Conservation (phyloP, 2,113 vertebrate genomes). For the Carassius gibelio region DNA sequence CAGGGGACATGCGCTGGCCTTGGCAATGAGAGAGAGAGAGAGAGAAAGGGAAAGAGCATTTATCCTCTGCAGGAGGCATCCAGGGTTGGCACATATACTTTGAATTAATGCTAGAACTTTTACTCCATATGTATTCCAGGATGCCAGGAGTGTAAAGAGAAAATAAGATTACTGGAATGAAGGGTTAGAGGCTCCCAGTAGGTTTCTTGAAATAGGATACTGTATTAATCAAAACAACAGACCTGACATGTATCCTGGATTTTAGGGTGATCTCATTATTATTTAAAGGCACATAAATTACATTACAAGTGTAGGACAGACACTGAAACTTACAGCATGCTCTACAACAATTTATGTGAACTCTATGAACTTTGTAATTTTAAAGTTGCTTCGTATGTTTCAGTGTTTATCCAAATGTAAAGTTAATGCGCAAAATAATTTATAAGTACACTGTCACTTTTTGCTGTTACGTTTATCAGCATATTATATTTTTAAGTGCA, state of each 20-base stretch:
- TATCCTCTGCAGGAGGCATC: constrained; percentile 34
- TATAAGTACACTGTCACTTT: not conserved
- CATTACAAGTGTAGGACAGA: not conserved
- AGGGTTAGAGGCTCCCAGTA: not conserved
- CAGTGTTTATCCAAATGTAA: not conserved
- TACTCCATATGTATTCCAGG: not conserved
- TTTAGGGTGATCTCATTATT: not conserved
- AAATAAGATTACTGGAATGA: constrained; percentile 9
- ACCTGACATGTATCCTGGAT: not conserved
- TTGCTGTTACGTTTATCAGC: not conserved
- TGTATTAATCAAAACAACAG: constrained; percentile 6
- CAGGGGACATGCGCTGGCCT: constrained; percentile 14
- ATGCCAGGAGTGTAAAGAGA: not conserved
- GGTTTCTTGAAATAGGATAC: not conserved
- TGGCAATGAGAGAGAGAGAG: not conserved
- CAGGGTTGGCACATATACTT: not conserved
- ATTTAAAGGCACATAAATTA: not conserved
- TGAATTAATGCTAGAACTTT: constrained; percentile 16
- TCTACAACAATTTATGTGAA: not conserved
- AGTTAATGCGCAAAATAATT: not conserved
- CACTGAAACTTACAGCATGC: not conserved
- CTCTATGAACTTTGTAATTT: not conserved
- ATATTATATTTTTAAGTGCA: not conserved
- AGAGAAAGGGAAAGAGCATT: not conserved
- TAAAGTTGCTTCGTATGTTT: not conserved